Conservation (phyloP, 2,888 invertebrate species). For the Sclerodermus sp. region DNA sequence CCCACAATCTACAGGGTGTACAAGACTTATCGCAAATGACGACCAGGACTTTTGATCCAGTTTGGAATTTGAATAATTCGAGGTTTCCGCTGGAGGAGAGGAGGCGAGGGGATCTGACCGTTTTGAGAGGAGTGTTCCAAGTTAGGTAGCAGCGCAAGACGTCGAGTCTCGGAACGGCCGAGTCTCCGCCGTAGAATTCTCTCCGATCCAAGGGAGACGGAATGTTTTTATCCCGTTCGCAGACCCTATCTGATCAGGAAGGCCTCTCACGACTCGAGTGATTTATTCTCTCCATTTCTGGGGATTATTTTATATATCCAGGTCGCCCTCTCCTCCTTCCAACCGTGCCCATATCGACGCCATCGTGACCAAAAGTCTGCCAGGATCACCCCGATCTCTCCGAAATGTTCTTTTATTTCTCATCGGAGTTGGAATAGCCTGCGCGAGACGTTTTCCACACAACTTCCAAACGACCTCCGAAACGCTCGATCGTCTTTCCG, state of each 20-base stretch:
- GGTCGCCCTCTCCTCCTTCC: conserved; percentile 1
- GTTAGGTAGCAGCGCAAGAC: conserved; percentile 7
- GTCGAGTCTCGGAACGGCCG: conserved; percentile 24
- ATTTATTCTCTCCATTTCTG: conserved; percentile 43
- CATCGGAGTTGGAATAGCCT: too few relatives aligned
- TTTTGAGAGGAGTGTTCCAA: too few relatives aligned
- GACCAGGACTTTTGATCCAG: too few relatives aligned
- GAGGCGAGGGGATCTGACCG: too few relatives aligned
- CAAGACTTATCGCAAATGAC: too few relatives aligned
- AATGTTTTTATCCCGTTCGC: conserved; percentile 36
- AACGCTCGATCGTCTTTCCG: too few relatives aligned
- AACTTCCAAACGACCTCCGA: too few relatives aligned
- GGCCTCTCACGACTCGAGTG: conserved; percentile 38
- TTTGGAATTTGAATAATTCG: too few relatives aligned
- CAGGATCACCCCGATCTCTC: conserved; percentile 12
- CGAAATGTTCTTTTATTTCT: neutral
- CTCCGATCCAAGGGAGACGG: conserved; percentile 29
- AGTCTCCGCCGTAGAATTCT: conserved; percentile 24
- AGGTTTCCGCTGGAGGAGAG: too few relatives aligned
- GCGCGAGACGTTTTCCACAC: too few relatives aligned
- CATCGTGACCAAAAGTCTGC: conserved; percentile 12
- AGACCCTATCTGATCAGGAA: conserved; percentile 38
- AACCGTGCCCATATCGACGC: conserved; percentile 2
- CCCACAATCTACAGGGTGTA: too few relatives aligned
- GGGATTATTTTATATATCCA: conserved; percentile 41